phyloP scores from a whole-genome alignment of 2,113 vertebrate genomes.

The Motacilla tschutschensis region DNA sequence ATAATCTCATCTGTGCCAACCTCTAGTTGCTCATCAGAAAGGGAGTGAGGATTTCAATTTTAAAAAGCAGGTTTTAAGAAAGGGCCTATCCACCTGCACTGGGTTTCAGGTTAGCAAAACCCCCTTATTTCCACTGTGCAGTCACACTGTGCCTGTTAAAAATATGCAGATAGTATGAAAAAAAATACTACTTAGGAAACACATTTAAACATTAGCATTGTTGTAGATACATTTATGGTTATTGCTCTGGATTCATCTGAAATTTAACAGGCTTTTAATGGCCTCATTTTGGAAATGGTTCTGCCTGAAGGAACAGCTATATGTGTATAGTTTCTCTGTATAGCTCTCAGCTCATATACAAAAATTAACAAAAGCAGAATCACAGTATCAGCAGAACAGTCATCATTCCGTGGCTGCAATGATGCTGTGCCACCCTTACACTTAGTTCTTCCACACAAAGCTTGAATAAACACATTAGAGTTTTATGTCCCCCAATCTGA shows the following conservation, averaged over 20 bases:
- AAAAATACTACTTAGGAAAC: constrained; percentile 4
- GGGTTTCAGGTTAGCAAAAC: neutral
- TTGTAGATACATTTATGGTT: neutral
- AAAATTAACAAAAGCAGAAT: neutral
- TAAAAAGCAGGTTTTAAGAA: neutral
- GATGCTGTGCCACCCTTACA: neutral
- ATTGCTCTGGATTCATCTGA: constrained; percentile 29
- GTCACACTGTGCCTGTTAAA: constrained; percentile 5
- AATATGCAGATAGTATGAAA: neutral
- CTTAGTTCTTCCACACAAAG: neutral
- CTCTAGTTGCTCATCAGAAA: neutral
- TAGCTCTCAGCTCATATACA: neutral
- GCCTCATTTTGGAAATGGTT: constrained; percentile 32
- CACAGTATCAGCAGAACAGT: neutral
- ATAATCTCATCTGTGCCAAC: neutral
- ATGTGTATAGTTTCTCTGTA: neutral
- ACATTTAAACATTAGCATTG: neutral
- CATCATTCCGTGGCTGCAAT: neutral
- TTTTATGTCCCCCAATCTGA: neutral
- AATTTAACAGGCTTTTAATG: constrained; percentile 28
- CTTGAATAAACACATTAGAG: neutral
- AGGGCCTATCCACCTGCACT: neutral
- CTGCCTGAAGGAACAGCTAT: neutral
- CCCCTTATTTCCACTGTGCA: neutral
- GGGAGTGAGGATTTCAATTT: neutral